Percentiles rank a stretch among this genome's conserved stretches.
Conservation (phyloP, 2,113 vertebrate genomes). For the Gracilinanus agilis region DNA sequence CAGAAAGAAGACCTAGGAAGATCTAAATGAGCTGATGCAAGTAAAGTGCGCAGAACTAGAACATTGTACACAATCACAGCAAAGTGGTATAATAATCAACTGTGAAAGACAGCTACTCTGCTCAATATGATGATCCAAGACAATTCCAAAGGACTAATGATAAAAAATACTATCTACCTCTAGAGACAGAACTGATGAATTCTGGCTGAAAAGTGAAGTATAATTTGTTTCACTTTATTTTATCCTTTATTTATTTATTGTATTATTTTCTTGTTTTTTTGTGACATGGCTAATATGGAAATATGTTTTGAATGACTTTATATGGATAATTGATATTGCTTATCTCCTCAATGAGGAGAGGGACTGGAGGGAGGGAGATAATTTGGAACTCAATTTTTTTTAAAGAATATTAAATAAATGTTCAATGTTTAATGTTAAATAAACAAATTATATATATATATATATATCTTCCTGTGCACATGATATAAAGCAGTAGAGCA, state of each 20-base stretch:
- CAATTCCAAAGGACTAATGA: neutral
- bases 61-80: neutral
- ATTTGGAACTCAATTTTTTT: neutral
- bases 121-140: neutral
- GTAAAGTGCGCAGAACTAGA: neutral
- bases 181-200: neutral
- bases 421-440: neutral
- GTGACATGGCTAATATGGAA: neutral
- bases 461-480: neutral
- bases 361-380: neutral
- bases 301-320: neutral
- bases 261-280: neutral
- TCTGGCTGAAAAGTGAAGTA: too few relatives aligned
- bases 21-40: neutral
- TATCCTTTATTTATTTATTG: too few relatives aligned
- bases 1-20: neutral
- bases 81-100: neutral
- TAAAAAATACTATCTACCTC: neutral
- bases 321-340: neutral
- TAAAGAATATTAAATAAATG: neutral
- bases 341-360: neutral
- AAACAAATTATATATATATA: neutral
- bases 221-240: neutral
- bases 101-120: neutral
- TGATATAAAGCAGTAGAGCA: neutral